Evolutionary conservation across 2,113 vertebrate genomes (phyloP).

Genomic region (Gila orcuttii): DNA sequence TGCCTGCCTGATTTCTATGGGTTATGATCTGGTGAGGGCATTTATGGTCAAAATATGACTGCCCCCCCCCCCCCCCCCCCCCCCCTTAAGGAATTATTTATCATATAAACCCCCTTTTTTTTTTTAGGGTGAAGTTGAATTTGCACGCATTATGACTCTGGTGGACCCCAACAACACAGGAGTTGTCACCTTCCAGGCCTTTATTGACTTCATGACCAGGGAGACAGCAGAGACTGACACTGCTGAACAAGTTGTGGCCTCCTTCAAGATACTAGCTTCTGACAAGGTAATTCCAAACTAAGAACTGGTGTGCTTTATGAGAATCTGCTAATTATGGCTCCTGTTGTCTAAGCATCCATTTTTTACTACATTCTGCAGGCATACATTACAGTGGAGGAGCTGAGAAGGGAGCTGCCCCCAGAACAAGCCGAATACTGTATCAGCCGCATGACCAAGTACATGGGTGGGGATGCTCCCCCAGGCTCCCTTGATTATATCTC

Average conservation of each 20-base stretch:
- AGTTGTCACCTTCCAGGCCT: constrained; percentile 91
- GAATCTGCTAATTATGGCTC: neutral
- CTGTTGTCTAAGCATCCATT: neutral
- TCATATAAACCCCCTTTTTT: neutral
- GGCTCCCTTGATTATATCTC: constrained; percentile 86
- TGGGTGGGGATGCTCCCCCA: constrained; percentile 73
- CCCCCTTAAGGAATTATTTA: too few relatives aligned
- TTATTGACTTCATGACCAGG: constrained; percentile 93
- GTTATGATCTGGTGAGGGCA: constrained; percentile 86
- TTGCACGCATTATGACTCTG: constrained; percentile 89
- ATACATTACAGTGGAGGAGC: constrained; percentile 85
- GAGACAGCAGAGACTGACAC: constrained; percentile 90
- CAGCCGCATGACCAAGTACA: constrained; percentile 83
- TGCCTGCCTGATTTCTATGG: constrained; percentile 92
- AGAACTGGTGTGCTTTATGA: neutral
- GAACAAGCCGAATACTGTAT: constrained; percentile 89
- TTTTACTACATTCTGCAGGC: constrained; percentile 48
- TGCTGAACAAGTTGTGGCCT: constrained; percentile 88
- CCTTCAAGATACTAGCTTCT: constrained; percentile 89
- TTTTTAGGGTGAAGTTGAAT: constrained; percentile 86
- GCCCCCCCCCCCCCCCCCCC: too few relatives aligned
- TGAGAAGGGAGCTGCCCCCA: constrained; percentile 84
- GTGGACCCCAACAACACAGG: constrained; percentile 87
- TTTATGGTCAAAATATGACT: neutral
- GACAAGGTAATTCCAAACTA: constrained; percentile 78